A percentile compares a stretch with the other conserved stretches of the same genome.
Conservation (phyloP, 37 sponge, comb jelly and placozoan species). For the Tethya wilhelma region DNA sequence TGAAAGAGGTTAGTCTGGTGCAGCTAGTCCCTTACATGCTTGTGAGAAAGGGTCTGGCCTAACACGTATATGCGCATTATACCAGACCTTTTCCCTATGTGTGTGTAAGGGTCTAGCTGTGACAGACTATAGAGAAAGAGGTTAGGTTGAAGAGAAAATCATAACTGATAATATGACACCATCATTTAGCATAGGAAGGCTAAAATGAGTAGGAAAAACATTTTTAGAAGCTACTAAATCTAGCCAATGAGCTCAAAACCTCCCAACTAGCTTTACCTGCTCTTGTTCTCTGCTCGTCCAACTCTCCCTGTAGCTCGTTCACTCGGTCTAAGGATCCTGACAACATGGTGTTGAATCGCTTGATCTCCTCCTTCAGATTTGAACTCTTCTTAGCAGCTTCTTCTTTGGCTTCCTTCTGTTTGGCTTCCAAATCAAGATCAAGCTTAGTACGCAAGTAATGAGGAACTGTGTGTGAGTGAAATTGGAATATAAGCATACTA, state of each 20-base stretch:
- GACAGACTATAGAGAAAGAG: too few relatives aligned
- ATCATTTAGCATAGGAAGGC: too few relatives aligned
- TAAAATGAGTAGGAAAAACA: background rate
- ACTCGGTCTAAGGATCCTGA: constrained; percentile 21
- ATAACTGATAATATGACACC: too few relatives aligned
- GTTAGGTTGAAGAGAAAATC: too few relatives aligned
- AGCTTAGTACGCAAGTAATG: constrained; percentile 91
- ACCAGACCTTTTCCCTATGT: too few relatives aligned
- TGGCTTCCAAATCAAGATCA: constrained; percentile 77
- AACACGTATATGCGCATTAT: too few relatives aligned
- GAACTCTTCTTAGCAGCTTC: background rate
- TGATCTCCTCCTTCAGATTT: constrained; percentile 9
- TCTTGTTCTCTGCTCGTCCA: constrained; percentile 48
- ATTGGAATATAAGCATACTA: background rate
- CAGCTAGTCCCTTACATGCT: background rate
- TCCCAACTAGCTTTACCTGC: constrained; percentile 7
- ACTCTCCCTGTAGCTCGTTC: constrained; percentile 30
- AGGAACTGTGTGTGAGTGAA: constrained; percentile 56
- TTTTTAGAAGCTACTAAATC: too few relatives aligned
- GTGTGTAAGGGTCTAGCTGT: too few relatives aligned
- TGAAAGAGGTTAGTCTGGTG: background rate
- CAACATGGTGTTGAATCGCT: constrained; percentile 43
- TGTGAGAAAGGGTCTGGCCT: background rate
- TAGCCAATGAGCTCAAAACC: too few relatives aligned
- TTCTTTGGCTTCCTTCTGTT: constrained; percentile 50